Evolutionary conservation across 2,113 vertebrate species (phyloP).

Genomic region (Hippocampus barbouri): DNA sequence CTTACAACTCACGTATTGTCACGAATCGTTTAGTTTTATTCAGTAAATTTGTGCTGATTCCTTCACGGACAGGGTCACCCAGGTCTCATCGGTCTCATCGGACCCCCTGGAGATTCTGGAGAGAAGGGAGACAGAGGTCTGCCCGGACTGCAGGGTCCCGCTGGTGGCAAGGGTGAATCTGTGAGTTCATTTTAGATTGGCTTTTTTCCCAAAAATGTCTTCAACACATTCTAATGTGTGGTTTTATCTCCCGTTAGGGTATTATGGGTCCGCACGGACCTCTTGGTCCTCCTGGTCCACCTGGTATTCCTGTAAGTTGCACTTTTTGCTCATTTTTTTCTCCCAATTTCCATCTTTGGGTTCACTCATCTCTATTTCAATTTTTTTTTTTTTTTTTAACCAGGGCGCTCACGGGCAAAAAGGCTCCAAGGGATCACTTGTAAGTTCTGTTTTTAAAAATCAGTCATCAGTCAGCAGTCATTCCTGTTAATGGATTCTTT

Average conservation of each 20-base stretch:
- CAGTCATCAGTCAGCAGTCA: background rate
- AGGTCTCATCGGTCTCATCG: constrained; percentile 94
- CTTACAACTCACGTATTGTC: background rate
- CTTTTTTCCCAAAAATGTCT: background rate
- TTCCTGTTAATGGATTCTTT: background rate
- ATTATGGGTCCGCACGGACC: constrained; percentile 79
- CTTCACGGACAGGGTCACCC: constrained; percentile 82
- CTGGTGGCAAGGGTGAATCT: constrained; percentile 85
- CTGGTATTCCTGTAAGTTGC: constrained; percentile 89
- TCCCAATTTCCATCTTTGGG: background rate
- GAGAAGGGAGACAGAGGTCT: constrained; percentile 96
- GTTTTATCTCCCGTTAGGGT: constrained; percentile 65
- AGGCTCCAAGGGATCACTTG: constrained; percentile 88
- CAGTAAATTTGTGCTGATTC: background rate
- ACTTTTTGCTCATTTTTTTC: background rate
- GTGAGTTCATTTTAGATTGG: constrained; percentile 71
- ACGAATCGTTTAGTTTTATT: background rate
- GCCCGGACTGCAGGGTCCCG: constrained; percentile 85
- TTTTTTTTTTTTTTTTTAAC: constrained; percentile 8
- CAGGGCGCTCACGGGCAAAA: constrained; percentile 93
- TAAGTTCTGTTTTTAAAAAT: constrained; percentile 69
- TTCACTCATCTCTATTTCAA: background rate
- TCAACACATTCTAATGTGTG: constrained; percentile 7
- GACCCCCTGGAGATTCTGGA: constrained; percentile 91
- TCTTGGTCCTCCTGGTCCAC: constrained; percentile 89